Evolutionary conservation across 2,888 invertebrate species (phyloP).

Genomic region (Dolomedes plantarius): DNA sequence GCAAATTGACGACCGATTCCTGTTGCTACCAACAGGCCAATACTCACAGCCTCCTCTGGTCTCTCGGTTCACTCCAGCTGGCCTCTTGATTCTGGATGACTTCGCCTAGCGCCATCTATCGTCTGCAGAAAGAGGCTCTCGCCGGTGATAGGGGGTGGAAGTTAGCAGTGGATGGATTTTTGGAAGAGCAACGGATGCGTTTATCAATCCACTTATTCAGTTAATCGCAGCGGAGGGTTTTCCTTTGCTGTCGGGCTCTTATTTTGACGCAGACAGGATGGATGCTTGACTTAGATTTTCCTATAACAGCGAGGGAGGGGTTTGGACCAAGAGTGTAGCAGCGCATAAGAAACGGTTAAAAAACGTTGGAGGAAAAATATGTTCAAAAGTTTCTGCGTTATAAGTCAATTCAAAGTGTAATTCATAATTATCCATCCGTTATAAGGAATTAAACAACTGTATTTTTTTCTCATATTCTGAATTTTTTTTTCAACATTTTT

Average conservation of each 20-base stretch:
- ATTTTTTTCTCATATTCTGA: too few relatives aligned
- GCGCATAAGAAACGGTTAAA: too few relatives aligned
- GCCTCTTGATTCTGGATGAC: slow-evolving; percentile 24
- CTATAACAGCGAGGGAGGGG: neutral
- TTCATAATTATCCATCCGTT: too few relatives aligned
- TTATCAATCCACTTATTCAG: slow-evolving; percentile 16
- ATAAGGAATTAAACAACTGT: too few relatives aligned
- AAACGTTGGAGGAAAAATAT: too few relatives aligned
- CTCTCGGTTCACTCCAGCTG: slow-evolving; percentile 13
- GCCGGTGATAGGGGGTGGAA: neutral
- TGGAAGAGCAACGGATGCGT: slow-evolving; percentile 12
- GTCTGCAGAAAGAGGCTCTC: neutral
- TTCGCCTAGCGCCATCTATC: slow-evolving; percentile 51
- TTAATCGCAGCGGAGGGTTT: slow-evolving; percentile 11
- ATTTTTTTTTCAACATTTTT: too few relatives aligned
- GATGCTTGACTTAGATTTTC: neutral
- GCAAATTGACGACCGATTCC: slow-evolving; percentile 49
- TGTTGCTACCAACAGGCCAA: slow-evolving; percentile 66
- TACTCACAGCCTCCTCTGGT: slow-evolving; percentile 17
- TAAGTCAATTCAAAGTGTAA: too few relatives aligned
- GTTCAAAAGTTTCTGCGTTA: too few relatives aligned
- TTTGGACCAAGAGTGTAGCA: too few relatives aligned
- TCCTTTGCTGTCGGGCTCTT: neutral
- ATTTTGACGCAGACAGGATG: neutral
- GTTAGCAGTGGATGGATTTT: neutral